Conservation (phyloP, 2,888 invertebrate genomes). For the Hydraecia micacea region DNA sequence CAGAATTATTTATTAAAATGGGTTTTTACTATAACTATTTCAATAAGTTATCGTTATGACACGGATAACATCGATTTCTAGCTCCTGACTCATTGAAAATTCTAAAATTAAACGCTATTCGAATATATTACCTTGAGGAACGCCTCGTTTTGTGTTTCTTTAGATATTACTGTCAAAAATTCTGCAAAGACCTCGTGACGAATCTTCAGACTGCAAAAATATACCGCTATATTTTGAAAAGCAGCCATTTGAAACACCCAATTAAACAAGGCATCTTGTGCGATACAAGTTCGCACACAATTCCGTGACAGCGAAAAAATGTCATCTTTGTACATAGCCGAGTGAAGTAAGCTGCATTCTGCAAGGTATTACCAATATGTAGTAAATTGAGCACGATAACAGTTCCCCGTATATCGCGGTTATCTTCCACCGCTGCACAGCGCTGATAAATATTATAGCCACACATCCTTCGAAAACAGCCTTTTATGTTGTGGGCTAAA, state of each 20-base stretch:
- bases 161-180: not conserved
- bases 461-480: conserved; percentile 46
- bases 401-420: conserved; percentile 54
- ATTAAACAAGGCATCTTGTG: not conserved
- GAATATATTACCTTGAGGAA: not conserved
- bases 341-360: conserved; percentile 42
- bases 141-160: not conserved
- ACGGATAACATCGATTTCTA: conserved; percentile 8
- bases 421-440: conserved; percentile 60
- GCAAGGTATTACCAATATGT: conserved; percentile 57
- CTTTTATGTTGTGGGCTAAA: conserved; percentile 39
- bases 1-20: conserved; percentile 31
- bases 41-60: conserved; percentile 11
- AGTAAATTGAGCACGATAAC: conserved; percentile 62
- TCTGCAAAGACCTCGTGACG: too few species aligned
- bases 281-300: not conserved
- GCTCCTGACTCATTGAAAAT: conserved; percentile 10
- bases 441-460: conserved; percentile 57
- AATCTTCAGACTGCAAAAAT: not conserved
- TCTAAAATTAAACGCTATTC: conserved; percentile 13
- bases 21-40: conserved; percentile 32
- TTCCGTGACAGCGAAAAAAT: not conserved
- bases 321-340: not conserved
- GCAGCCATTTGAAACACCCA: not conserved
- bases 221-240: not conserved